These are phyloP conservation scores for Karalla daura DNA, from an alignment of 2,797 vertebrate genomes.

Conservation along the genomic window DNA sequence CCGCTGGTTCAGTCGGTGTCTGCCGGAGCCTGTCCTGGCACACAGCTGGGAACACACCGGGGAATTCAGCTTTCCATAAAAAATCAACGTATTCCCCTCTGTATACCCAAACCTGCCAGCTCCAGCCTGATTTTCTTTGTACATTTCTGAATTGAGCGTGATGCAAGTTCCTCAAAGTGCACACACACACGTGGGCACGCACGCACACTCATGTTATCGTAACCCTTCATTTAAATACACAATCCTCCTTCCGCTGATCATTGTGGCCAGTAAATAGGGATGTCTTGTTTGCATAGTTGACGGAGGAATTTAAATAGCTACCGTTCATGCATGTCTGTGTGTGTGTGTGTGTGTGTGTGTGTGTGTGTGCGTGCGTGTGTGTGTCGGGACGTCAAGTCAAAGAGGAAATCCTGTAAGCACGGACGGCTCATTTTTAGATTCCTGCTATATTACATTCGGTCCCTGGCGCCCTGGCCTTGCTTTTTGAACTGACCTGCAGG, in stretches of 20 bases:
- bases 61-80: no score
- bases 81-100: background rate
- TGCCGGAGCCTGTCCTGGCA: no score
- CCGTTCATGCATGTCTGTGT: background rate
- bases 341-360: conserved; percentile 5
- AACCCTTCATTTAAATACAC: conserved; percentile 26
- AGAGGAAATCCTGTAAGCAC: conserved; percentile 45
- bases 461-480: conserved; percentile 1
- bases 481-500: conserved; percentile 9
- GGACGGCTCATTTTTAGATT: conserved; percentile 47
- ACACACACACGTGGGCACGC: background rate
- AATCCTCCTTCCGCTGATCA: conserved; percentile 9
- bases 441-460: conserved; percentile 57
- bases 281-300: conserved; percentile 28
- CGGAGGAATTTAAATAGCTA: conserved; percentile 7
- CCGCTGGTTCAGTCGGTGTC: no score
- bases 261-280: conserved; percentile 31
- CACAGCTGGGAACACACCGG: no score
- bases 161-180: no score
- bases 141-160: background rate
- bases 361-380: conserved; percentile 11
- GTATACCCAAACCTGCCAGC: background rate
- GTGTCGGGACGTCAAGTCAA: background rate
- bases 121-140: background rate
- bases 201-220: conserved; percentile 19